These are phyloP conservation scores for Bathynomus jamesi DNA, from an alignment of 1,140 invertebrate genomes.

Conservation along the genomic window DNA sequence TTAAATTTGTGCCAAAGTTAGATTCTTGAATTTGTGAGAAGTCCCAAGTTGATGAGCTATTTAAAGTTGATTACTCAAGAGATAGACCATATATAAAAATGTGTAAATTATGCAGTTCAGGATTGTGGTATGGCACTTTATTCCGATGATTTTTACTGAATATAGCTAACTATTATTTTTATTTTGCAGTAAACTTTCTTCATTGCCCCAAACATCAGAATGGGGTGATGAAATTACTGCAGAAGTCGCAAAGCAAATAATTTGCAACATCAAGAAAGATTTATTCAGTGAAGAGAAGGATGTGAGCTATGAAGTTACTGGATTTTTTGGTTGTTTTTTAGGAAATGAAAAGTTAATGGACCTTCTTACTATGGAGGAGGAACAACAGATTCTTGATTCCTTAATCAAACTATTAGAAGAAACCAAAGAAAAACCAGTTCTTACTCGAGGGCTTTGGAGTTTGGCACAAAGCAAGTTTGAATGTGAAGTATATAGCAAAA, in stretches of 20 bases:
- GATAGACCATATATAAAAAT: no score
- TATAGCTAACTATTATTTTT: background rate
- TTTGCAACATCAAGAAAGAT: slow-evolving; percentile 18
- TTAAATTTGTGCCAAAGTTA: no score
- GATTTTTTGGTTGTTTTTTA: slow-evolving; percentile 20
- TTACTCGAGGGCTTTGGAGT: slow-evolving; percentile 20
- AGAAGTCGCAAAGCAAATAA: slow-evolving; percentile 9
- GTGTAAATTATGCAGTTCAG: no score
- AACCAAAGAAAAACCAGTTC: slow-evolving; percentile 21
- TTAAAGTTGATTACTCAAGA: no score
- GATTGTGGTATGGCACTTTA: no score
- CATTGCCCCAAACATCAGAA: background rate
- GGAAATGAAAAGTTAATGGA: slow-evolving; percentile 15
- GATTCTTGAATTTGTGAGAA: no score
- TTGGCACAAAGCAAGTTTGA: slow-evolving; percentile 24
- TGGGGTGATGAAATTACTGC: slow-evolving; percentile 11
- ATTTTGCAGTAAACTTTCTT: slow-evolving; percentile 11
- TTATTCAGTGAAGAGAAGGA: slow-evolving; percentile 11
- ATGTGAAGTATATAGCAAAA: slow-evolving; percentile 8
- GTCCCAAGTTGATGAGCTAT: no score
- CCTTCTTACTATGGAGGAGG: background rate
- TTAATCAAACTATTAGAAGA: slow-evolving; percentile 19
- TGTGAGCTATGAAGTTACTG: slow-evolving; percentile 17
- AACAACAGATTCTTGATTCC: slow-evolving; percentile 3
- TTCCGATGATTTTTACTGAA: background rate